These are phyloP conservation scores for Ornithorhynchus anatinus DNA, from an alignment of 2,113 vertebrate species.

Conservation along the genomic window DNA sequence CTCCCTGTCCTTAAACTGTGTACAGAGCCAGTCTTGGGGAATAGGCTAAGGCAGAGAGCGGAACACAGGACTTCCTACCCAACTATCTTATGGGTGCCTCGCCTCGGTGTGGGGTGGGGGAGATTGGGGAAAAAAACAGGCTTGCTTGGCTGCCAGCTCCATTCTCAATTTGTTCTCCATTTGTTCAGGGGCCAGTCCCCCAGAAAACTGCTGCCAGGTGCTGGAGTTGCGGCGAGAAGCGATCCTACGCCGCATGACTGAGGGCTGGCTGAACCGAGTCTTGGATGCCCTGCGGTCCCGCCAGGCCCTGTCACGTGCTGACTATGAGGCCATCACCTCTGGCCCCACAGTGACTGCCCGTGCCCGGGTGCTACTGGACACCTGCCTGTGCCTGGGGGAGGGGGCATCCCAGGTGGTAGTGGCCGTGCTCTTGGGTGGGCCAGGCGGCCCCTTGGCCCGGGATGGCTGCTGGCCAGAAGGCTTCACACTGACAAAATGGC, in stretches of 20 bases:
- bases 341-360: conserved; percentile 57
- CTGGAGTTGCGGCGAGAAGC: conserved; percentile 58
- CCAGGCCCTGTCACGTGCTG: conserved; percentile 47
- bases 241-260: conserved; percentile 72
- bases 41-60: background rate
- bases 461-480: too few relatives aligned
- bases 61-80: background rate
- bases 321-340: conserved; percentile 69
- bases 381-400: conserved; percentile 65
- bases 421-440: conserved; percentile 29
- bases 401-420: conserved; percentile 59
- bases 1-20: background rate
- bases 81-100: background rate
- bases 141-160: background rate
- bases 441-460: too few relatives aligned
- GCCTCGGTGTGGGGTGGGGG: background rate
- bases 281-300: conserved; percentile 68
- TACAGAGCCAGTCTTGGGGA: background rate
- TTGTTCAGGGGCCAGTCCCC: conserved; percentile 18
- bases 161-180: background rate
- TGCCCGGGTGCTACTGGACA: conserved; percentile 67
- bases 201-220: conserved; percentile 48
- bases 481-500: too few relatives aligned
- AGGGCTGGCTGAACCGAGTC: conserved; percentile 72
- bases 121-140: background rate